Evolutionary conservation across 2,113 vertebrate genomes (phyloP).

Genomic region (Lethenteron reissneri): DNA sequence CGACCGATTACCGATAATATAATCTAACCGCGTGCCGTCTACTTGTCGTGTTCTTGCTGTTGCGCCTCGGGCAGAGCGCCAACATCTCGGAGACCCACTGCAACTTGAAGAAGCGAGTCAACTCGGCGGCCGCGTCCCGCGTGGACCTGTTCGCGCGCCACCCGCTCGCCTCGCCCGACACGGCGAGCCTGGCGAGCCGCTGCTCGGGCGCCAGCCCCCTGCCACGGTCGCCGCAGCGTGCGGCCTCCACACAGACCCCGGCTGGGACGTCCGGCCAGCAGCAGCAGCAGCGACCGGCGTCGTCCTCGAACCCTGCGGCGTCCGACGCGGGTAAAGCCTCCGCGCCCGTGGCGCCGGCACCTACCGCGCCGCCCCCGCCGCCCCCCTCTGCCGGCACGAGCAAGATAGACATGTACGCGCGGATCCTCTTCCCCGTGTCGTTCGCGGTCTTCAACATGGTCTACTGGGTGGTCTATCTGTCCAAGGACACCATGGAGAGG

Average conservation of each 20-base stretch:
- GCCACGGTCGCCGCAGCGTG: not conserved
- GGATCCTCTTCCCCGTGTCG: slow-evolving; percentile 89
- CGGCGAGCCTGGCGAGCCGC: slow-evolving; percentile 4
- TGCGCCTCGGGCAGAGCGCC: too few species aligned
- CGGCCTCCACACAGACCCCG: not conserved
- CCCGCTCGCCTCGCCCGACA: not conserved
- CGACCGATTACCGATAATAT: too few species aligned
- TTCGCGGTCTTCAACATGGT: slow-evolving; percentile 98
- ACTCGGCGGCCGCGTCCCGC: slow-evolving; percentile 3
- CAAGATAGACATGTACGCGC: slow-evolving; percentile 97
- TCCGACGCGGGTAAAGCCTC: slow-evolving; percentile 4
- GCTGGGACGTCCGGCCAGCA: not conserved
- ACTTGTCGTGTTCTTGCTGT: too few species aligned
- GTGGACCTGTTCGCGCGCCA: slow-evolving; percentile 5
- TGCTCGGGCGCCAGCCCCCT: not conserved
- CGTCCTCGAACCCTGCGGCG: not conserved
- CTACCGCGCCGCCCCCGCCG: slow-evolving; percentile 14
- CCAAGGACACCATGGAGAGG: slow-evolving; percentile 78
- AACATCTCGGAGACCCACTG: not conserved
- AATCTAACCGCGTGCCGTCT: too few species aligned
- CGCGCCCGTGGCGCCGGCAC: slow-evolving; percentile 21
- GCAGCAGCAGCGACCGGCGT: not conserved
- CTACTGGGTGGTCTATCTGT: slow-evolving; percentile 98
- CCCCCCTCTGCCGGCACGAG: slow-evolving; percentile 52
- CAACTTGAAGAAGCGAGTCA: slow-evolving; percentile 1